Percentiles rank a stretch among this genome's conserved stretches.
Evolutionary conservation across 2,797 vertebrate genomes (phyloP).

Genomic region (Paramormyrops hopkinsi): DNA sequence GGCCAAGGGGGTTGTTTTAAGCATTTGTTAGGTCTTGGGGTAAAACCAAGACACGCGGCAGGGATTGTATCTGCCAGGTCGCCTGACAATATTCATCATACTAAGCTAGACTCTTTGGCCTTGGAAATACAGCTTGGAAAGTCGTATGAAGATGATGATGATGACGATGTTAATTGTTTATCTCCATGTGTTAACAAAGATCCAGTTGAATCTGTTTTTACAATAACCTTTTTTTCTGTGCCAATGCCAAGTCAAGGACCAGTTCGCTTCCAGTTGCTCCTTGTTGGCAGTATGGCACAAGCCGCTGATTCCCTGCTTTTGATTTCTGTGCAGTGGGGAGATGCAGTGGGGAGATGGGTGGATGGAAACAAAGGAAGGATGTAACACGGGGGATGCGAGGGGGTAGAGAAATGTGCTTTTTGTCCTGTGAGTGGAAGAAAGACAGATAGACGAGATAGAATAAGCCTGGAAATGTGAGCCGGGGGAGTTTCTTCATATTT

Average conservation of each 20-base stretch:
- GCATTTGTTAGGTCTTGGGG: not conserved
- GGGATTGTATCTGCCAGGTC: not conserved
- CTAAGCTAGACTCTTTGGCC: not conserved
- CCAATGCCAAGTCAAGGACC: not conserved
- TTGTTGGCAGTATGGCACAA: not conserved
- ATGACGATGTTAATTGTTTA: not conserved
- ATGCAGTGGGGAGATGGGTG: not conserved
- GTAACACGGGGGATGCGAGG: not conserved
- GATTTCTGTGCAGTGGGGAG: conserved; percentile 24
- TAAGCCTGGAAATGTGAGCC: not conserved
- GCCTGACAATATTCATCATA: not conserved
- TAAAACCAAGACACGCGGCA: not conserved
- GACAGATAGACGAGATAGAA: conserved; percentile 9
- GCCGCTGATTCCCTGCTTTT: conserved; percentile 25
- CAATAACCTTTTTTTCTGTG: not conserved
- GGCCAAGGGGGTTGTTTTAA: not conserved
- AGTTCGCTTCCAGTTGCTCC: not conserved
- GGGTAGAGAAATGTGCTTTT: not conserved
- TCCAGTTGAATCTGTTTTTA: not conserved
- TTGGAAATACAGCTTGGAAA: not conserved
- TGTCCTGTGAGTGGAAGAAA: conserved; percentile 15
- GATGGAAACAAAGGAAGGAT: not conserved
- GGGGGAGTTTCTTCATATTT: conserved; percentile 33
- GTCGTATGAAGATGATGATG: not conserved
- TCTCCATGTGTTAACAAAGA: not conserved